Evolutionary conservation across 2,113 vertebrate genomes (phyloP).

Genomic region (Entosphenus tridentatus): DNA sequence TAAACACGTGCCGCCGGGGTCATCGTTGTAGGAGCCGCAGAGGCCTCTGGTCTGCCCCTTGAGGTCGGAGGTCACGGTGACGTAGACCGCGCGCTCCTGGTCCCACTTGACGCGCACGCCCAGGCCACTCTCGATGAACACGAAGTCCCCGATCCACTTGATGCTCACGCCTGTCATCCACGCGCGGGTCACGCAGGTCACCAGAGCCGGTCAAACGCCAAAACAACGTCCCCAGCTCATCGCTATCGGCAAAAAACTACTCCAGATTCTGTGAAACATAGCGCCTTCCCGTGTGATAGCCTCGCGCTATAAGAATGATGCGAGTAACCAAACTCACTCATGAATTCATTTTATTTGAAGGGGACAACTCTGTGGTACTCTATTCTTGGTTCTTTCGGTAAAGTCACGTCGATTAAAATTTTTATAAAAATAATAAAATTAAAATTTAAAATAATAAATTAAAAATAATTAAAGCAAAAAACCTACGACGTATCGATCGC

Average conservation of each 20-base stretch:
- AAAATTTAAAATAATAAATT: no score
- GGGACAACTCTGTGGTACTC: no score
- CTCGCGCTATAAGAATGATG: no score
- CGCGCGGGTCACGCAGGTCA: background rate
- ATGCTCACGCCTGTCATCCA: slow-evolving; percentile 37
- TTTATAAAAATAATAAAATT: no score
- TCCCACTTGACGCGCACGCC: slow-evolving; percentile 41
- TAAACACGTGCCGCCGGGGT: slow-evolving; percentile 25
- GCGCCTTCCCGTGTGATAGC: no score
- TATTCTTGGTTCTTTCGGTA: no score
- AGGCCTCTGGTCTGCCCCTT: slow-evolving; percentile 35
- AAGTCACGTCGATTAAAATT: no score
- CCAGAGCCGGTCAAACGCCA: background rate
- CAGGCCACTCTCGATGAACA: slow-evolving; percentile 48
- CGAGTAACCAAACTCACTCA: no score
- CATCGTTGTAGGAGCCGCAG: slow-evolving; percentile 51
- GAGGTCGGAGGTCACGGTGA: slow-evolving; percentile 34
- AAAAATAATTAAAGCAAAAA: no score
- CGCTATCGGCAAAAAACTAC: background rate
- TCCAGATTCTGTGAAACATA: no score
- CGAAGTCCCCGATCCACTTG: slow-evolving; percentile 58
- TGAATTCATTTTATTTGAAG: no score
- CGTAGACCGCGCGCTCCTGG: slow-evolving; percentile 22
- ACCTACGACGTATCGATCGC: no score
- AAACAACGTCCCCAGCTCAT: background rate